phyloP scores from a whole-genome alignment of 2,888 invertebrate species.

The Orchesellides sinensis region DNA sequence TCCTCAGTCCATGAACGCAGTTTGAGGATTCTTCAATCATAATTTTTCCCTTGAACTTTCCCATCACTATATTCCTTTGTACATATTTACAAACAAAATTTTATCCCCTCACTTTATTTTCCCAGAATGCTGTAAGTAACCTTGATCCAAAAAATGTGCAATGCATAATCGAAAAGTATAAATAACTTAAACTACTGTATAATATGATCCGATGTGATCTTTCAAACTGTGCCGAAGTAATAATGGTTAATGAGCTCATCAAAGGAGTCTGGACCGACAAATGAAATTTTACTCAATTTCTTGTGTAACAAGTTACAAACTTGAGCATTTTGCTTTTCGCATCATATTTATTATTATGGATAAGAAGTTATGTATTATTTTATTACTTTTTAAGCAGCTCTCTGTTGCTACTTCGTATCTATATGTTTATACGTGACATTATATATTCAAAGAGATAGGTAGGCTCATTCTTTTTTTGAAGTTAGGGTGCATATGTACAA shows the following conservation, averaged over 20 bases:
- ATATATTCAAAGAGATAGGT: no score
- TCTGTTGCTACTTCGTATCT: not conserved
- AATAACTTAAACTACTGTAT: not conserved
- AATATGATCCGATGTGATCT: not conserved
- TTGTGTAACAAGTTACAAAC: not conserved
- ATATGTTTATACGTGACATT: no score
- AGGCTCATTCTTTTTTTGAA: no score
- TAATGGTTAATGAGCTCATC: constrained; percentile 24
- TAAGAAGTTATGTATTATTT: not conserved
- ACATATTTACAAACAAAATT: not conserved
- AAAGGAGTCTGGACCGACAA: constrained; percentile 2
- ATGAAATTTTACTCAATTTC: not conserved
- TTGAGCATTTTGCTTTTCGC: not conserved
- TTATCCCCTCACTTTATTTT: not conserved
- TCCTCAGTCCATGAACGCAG: constrained; percentile 51
- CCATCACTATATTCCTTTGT: not conserved
- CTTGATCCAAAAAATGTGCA: constrained; percentile 7
- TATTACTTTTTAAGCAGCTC: not conserved
- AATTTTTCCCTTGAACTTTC: constrained; percentile 44
- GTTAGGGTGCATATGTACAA: no score
- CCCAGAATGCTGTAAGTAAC: constrained; percentile 16
- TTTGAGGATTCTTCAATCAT: constrained; percentile 50
- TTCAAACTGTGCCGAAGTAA: constrained; percentile 16
- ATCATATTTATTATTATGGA: not conserved
- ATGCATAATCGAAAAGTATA: constrained; percentile 15